phyloP scores from a whole-genome alignment of 2,113 vertebrate genomes.

The Mirza zaza region DNA sequence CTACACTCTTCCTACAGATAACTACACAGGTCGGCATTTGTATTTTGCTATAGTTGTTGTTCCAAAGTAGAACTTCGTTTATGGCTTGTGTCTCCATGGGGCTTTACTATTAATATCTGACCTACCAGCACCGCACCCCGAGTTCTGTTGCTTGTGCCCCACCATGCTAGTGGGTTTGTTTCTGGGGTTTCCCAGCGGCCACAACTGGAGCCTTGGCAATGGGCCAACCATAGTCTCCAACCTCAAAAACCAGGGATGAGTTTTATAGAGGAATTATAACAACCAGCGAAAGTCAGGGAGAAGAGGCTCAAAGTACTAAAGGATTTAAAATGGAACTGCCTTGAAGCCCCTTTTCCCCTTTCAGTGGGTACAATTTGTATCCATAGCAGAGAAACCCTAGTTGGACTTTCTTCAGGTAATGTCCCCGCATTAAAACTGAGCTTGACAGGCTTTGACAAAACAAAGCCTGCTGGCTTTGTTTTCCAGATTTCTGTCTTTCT shows the following conservation, averaged over 20 bases:
- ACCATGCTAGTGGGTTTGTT: background rate
- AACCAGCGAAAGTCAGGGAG: background rate
- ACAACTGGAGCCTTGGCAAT: background rate
- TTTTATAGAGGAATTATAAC: background rate
- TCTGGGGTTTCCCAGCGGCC: background rate
- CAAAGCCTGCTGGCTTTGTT: background rate
- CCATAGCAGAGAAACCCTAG: background rate
- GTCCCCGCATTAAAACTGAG: background rate
- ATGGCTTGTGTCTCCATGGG: background rate
- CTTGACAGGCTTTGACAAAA: no score
- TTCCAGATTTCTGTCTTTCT: background rate
- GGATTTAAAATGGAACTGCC: background rate
- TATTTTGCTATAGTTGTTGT: background rate
- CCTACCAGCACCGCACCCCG: background rate
- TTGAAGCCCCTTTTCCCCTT: background rate
- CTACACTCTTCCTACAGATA: background rate
- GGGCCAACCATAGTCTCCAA: background rate
- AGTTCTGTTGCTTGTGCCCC: background rate
- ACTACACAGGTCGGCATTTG: background rate
- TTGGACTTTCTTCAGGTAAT: background rate
- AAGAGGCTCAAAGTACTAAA: background rate
- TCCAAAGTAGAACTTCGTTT: background rate
- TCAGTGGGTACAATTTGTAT: background rate
- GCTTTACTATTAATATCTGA: background rate
- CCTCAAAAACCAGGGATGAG: background rate